Evolutionary conservation across 2,797 vertebrate species (phyloP).

Genomic region (Petrocephalus schoutedeni): DNA sequence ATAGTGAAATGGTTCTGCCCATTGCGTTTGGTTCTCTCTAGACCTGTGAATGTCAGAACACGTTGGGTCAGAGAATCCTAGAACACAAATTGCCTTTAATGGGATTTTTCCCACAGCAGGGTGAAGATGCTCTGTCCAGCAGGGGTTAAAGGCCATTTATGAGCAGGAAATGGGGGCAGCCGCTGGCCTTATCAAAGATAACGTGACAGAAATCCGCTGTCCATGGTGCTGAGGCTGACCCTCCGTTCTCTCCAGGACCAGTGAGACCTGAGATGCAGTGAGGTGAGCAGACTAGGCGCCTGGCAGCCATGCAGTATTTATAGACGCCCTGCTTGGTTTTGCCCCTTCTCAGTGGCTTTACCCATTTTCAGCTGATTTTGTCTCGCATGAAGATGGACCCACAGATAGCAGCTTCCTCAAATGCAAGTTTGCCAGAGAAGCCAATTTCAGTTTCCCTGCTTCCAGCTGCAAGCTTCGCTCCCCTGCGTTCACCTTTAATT

Average conservation of each 20-base stretch:
- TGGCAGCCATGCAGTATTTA: background rate
- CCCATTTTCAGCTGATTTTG: background rate
- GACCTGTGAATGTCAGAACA: background rate
- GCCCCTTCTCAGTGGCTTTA: background rate
- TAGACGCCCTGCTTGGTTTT: background rate
- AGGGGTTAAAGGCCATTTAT: background rate
- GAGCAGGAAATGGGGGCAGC: background rate
- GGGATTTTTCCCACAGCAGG: background rate
- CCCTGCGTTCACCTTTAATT: background rate
- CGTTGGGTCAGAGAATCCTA: background rate
- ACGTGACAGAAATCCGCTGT: slow-evolving; percentile 3
- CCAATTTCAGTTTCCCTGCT: background rate
- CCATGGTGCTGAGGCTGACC: slow-evolving; percentile 20
- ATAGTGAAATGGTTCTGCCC: background rate
- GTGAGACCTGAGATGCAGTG: background rate
- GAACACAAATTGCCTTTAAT: background rate
- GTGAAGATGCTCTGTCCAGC: background rate
- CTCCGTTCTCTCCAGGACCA: background rate
- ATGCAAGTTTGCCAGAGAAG: background rate
- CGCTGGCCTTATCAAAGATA: background rate
- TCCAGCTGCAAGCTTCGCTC: background rate
- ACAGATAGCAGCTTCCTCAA: background rate
- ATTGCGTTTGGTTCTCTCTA: background rate
- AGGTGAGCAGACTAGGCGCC: background rate
- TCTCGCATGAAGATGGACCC: background rate